Conservation (phyloP, 1,140 invertebrate species). For the Drosophila gunungcola region DNA sequence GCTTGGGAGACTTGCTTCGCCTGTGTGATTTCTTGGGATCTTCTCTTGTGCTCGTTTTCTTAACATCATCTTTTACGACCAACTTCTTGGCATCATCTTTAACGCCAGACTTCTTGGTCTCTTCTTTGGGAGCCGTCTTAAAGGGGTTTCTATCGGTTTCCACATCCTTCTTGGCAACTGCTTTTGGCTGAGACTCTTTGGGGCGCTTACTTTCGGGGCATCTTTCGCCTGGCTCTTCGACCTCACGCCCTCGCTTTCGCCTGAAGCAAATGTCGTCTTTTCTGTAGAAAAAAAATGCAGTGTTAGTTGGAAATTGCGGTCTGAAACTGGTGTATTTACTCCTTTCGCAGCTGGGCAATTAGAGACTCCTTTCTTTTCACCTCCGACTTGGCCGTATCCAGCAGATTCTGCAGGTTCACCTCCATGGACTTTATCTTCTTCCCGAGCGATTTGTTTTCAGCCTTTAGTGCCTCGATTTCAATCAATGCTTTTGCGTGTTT, state of each 20-base stretch:
- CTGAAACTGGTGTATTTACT: constrained; percentile 46
- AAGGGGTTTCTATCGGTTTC: constrained; percentile 20
- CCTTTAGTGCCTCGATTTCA: constrained; percentile 49
- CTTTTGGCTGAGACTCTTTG: not conserved
- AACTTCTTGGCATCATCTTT: not conserved
- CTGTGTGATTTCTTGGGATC: not conserved
- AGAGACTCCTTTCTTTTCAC: constrained; percentile 68
- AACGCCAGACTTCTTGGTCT: not conserved
- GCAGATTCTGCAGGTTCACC: constrained; percentile 70
- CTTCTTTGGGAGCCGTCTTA: not conserved
- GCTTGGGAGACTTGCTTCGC: constrained; percentile 18
- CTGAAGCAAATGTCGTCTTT: constrained; percentile 80
- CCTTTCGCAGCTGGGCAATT: constrained; percentile 71
- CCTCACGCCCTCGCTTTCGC: constrained; percentile 33
- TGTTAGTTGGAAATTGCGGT: not conserved
- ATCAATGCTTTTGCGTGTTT: constrained; percentile 47
- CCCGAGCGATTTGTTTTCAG: constrained; percentile 51
- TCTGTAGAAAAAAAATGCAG: constrained; percentile 21
- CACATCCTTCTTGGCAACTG: not conserved
- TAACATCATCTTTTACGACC: not conserved
- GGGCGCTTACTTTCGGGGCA: constrained; percentile 7
- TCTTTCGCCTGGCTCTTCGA: not conserved
- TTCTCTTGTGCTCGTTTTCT: not conserved
- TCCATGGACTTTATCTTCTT: constrained; percentile 75
- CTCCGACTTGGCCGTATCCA: constrained; percentile 73